phyloP scores from a whole-genome alignment of 1,140 invertebrate species.

The Odontomachus brunneus region DNA sequence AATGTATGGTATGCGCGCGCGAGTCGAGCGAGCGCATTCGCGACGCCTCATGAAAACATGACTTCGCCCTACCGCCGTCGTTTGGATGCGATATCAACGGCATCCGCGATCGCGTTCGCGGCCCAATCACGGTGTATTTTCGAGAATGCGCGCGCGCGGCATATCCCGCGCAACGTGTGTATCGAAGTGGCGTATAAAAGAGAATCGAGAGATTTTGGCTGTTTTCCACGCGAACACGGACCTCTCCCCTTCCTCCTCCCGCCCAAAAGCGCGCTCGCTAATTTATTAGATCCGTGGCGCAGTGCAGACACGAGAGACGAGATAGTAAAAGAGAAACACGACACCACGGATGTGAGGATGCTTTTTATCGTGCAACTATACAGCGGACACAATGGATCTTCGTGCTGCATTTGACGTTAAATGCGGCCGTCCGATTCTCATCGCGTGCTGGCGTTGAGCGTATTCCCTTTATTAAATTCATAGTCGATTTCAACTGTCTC shows the following conservation, averaged over 20 bases:
- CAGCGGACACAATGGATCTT: neutral
- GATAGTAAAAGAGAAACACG: neutral
- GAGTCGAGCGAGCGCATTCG: too few relatives aligned
- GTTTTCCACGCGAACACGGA: neutral
- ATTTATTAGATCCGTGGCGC: constrained; percentile 32
- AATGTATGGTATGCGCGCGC: neutral
- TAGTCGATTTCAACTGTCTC: too few relatives aligned
- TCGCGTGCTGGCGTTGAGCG: neutral
- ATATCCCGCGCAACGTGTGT: neutral
- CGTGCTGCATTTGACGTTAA: neutral
- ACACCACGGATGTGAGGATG: neutral
- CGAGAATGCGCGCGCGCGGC: neutral
- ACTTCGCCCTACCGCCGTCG: too few relatives aligned
- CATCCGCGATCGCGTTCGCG: neutral
- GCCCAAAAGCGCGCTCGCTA: neutral
- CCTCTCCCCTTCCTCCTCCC: neutral
- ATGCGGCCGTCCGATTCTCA: neutral
- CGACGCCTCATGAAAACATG: neutral
- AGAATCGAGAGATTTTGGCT: constrained; percentile 21
- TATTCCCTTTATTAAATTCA: constrained; percentile 1
- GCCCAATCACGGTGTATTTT: neutral
- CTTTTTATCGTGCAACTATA: constrained; percentile 6
- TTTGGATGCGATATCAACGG: too few relatives aligned
- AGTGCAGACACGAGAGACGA: neutral
- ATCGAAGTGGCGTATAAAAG: constrained; percentile 10